Percentiles rank a stretch among this genome's conserved stretches.
Evolutionary conservation across 2,888 invertebrate genomes (phyloP).

Genomic region (Lithophane leautieri): DNA sequence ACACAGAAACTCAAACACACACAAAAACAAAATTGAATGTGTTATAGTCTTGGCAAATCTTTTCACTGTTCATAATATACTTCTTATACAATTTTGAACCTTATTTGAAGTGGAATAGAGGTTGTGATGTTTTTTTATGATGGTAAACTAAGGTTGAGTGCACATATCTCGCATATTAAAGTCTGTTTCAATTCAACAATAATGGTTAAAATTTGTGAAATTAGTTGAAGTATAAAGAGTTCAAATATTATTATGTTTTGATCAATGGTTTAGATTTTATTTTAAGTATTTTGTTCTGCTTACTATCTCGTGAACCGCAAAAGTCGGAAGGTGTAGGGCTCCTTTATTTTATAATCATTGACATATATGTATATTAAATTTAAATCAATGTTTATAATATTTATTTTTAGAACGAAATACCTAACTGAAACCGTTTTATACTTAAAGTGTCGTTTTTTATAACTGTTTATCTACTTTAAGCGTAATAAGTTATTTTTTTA

Average conservation of each 20-base stretch:
- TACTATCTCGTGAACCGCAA: neutral
- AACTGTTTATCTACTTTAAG: too few relatives aligned
- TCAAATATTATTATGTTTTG: neutral
- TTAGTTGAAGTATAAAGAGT: slow-evolving; percentile 5
- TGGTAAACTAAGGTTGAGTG: slow-evolving; percentile 6
- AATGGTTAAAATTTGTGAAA: slow-evolving; percentile 37
- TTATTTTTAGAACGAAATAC: neutral
- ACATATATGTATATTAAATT: too few relatives aligned
- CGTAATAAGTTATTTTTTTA: too few relatives aligned
- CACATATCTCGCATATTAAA: slow-evolving; percentile 42
- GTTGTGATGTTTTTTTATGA: neutral
- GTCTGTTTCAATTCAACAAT: slow-evolving; percentile 31
- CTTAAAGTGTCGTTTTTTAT: neutral
- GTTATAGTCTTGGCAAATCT: slow-evolving; percentile 41
- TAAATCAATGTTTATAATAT: too few relatives aligned
- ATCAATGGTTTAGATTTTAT: too few relatives aligned
- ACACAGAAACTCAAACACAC: slow-evolving; percentile 45
- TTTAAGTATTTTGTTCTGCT: neutral
- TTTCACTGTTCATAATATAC: neutral
- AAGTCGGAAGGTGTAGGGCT: neutral
- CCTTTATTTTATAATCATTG: too few relatives aligned
- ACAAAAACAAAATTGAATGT: slow-evolving; percentile 48
- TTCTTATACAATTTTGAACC: slow-evolving; percentile 22
- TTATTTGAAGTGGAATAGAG: fast-evolving
- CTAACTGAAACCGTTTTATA: too few relatives aligned